A percentile compares a stretch with the other conserved stretches of the same genome.
Evolutionary conservation across 2,113 vertebrate species (phyloP).

Genomic region (Cepphus grylle): DNA sequence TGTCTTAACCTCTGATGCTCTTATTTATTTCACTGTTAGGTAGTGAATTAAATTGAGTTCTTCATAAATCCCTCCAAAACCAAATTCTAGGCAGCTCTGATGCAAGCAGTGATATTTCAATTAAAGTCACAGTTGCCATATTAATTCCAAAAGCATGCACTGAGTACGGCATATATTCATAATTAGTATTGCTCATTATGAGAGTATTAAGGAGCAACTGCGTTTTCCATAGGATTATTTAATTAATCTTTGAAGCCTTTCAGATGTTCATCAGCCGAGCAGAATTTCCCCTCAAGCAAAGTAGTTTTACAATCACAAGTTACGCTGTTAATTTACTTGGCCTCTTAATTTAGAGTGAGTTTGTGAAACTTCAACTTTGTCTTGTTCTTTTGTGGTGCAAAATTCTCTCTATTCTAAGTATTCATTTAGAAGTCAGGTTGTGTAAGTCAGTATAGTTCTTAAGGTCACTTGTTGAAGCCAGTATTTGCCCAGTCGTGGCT

Average conservation of each 20-base stretch:
- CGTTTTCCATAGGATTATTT: constrained; percentile 17
- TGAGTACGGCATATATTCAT: background rate
- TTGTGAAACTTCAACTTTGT: background rate
- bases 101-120: background rate
- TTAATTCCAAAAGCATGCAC: constrained; percentile 10
- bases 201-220: background rate
- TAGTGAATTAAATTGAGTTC: background rate
- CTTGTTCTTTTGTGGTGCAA: background rate
- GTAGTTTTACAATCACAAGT: background rate
- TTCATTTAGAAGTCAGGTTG: background rate
- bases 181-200: constrained; percentile 1
- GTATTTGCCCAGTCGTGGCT: background rate
- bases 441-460: background rate
- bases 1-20: background rate
- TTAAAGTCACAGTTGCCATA: constrained; percentile 10
- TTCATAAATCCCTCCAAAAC: background rate
- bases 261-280: background rate
- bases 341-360: background rate
- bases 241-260: constrained; percentile 20
- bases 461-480: background rate
- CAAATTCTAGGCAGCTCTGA: background rate
- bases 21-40: background rate
- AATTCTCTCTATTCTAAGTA: background rate
- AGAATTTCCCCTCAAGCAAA: constrained; percentile 7
- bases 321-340: background rate